These are phyloP conservation scores for Alexandromys fortis DNA, from an alignment of 2,113 vertebrate species.

Conservation along the genomic window DNA sequence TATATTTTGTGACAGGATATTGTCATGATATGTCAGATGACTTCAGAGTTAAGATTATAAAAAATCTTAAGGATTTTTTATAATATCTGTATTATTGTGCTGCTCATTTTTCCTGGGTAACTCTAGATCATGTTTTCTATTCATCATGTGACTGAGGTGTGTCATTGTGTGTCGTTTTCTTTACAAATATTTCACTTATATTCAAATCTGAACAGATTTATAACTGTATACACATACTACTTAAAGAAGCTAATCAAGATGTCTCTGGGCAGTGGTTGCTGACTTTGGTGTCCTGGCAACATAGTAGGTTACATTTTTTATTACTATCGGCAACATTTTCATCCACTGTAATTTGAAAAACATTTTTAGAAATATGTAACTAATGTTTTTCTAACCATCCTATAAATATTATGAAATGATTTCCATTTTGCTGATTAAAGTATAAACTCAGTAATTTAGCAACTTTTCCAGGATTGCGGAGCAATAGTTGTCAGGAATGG, in stretches of 20 bases:
- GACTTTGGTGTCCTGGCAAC: neutral
- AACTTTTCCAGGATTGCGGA: neutral
- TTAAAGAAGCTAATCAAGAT: neutral
- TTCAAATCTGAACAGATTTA: neutral
- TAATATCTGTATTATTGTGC: constrained; percentile 27
- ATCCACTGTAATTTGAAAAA: neutral
- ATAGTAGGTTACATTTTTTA: neutral
- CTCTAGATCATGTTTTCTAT: neutral
- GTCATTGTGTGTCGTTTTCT: neutral
- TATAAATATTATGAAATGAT: neutral
- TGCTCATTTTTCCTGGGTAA: constrained; percentile 31
- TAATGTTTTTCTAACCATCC: neutral
- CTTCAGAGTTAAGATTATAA: constrained; percentile 13
- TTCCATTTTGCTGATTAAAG: neutral
- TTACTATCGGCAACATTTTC: neutral
- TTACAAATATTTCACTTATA: neutral
- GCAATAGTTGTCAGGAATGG: neutral
- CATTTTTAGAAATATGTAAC: neutral
- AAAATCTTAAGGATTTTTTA: neutral
- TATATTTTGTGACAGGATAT: constrained; percentile 41
- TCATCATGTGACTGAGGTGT: neutral
- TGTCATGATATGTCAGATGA: constrained; percentile 47
- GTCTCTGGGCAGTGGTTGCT: neutral
- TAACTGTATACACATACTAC: neutral
- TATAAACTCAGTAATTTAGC: neutral